These are phyloP conservation scores for Gortyna flavago DNA, from an alignment of 2,888 invertebrate genomes.

Conservation along the genomic window DNA sequence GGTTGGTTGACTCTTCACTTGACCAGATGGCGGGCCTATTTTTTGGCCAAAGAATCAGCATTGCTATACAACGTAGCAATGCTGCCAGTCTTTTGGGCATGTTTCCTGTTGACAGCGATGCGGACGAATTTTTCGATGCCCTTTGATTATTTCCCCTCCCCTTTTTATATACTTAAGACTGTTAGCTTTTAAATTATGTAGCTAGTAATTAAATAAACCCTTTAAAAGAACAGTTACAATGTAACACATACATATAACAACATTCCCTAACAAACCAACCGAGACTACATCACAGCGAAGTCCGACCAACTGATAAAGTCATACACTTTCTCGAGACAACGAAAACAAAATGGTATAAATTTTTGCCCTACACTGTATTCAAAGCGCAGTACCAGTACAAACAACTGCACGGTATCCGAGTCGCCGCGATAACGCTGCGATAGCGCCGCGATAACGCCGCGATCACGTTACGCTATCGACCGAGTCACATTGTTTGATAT, in stretches of 20 bases:
- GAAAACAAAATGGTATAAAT: constrained; percentile 58
- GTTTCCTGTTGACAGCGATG: too few species aligned
- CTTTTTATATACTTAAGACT: too few species aligned
- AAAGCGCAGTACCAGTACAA: constrained; percentile 49
- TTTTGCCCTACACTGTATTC: constrained; percentile 49
- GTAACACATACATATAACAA: constrained; percentile 12
- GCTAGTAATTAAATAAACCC: constrained; percentile 16
- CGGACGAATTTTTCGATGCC: too few species aligned
- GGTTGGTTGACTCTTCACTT: too few species aligned
- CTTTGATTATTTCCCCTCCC: too few species aligned
- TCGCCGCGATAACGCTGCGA: constrained; percentile 66
- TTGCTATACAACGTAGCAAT: too few species aligned
- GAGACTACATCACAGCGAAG: constrained; percentile 22
- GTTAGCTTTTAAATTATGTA: too few species aligned
- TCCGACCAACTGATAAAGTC: constrained; percentile 45
- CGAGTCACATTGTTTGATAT: constrained; percentile 85
- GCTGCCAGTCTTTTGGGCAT: too few species aligned
- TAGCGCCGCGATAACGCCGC: constrained; percentile 68
- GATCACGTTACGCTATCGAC: constrained; percentile 79
- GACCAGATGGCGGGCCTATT: too few species aligned
- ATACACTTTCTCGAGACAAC: constrained; percentile 48
- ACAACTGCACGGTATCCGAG: constrained; percentile 62
- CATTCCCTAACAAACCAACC: not conserved
- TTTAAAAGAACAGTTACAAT: constrained; percentile 12
- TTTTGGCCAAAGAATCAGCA: too few species aligned